These are phyloP conservation scores for Sebastes cheni DNA, from an alignment of 2,797 vertebrate genomes.

Conservation along the genomic window DNA sequence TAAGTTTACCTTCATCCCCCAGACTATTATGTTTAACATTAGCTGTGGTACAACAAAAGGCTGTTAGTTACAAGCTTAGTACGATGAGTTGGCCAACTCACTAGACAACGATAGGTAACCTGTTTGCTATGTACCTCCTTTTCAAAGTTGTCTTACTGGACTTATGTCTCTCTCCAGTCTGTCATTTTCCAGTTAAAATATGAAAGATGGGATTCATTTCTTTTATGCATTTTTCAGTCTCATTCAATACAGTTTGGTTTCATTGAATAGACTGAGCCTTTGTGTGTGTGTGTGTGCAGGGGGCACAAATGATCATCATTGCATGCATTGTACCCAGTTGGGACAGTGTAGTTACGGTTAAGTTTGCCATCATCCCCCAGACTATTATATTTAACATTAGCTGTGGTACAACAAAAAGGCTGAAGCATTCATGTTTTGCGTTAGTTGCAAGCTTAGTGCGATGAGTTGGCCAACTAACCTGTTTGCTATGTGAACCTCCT, in stretches of 20 bases:
- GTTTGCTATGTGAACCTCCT: slow-evolving; percentile 66
- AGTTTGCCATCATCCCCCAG: neutral
- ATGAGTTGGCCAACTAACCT: slow-evolving; percentile 73
- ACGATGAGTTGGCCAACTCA: slow-evolving; percentile 59
- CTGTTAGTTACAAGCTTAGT: slow-evolving; percentile 27
- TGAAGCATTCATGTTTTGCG: slow-evolving; percentile 2
- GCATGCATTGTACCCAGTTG: slow-evolving; percentile 1
- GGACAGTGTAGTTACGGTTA: neutral
- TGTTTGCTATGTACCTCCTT: slow-evolving; percentile 70
- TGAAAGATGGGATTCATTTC: accelerated
- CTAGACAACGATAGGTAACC: slow-evolving; percentile 32
- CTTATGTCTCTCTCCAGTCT: neutral
- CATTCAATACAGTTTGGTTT: neutral
- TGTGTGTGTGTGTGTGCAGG: neutral
- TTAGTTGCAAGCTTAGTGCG: slow-evolving; percentile 31
- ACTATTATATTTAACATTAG: neutral
- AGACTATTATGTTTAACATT: neutral
- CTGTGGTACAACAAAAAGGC: neutral
- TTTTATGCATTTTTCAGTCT: neutral
- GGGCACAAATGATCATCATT: slow-evolving; percentile 30
- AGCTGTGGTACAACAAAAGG: neutral
- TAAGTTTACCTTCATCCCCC: neutral
- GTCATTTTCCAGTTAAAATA: too few relatives aligned
- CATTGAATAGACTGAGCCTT: too few relatives aligned
- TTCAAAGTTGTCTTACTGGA: slow-evolving; percentile 52